These are phyloP conservation scores for Alces alces DNA, from an alignment of 2,113 vertebrate species.

Conservation along the genomic window DNA sequence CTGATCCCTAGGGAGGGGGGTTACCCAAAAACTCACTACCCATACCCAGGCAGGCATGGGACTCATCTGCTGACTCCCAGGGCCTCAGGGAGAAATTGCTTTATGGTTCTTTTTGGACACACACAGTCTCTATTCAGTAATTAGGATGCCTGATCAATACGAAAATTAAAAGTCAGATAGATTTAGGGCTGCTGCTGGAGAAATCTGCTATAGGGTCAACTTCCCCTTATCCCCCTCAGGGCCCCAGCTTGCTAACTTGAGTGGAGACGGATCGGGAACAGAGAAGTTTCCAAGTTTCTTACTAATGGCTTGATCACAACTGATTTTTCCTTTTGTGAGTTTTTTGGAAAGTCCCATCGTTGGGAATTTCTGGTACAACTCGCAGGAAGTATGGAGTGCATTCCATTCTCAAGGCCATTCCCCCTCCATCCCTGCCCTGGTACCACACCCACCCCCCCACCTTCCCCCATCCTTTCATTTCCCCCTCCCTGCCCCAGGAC, in stretches of 20 bases:
- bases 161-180: not conserved
- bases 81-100: not conserved
- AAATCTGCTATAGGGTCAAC: not conserved
- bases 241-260: not conserved
- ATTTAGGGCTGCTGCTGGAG: not conserved
- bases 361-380: not conserved
- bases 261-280: rapidly evolving
- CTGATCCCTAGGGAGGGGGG: not conserved
- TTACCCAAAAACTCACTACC: not conserved
- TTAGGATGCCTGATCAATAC: not conserved
- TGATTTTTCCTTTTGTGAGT: not conserved
- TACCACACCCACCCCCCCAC: too few species aligned
- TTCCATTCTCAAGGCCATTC: not conserved
- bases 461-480: not conserved
- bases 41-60: not conserved
- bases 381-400: not conserved
- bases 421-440: too few species aligned
- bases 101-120: not conserved
- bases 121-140: not conserved
- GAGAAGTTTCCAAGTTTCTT: not conserved
- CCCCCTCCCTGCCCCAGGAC: not conserved
- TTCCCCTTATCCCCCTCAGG: not conserved
- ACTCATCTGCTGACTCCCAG: not conserved
- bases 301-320: not conserved
- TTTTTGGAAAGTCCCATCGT: not conserved